Evolutionary conservation across 2,888 invertebrate species (phyloP).

Genomic region (Siphlonurus alternatus): DNA sequence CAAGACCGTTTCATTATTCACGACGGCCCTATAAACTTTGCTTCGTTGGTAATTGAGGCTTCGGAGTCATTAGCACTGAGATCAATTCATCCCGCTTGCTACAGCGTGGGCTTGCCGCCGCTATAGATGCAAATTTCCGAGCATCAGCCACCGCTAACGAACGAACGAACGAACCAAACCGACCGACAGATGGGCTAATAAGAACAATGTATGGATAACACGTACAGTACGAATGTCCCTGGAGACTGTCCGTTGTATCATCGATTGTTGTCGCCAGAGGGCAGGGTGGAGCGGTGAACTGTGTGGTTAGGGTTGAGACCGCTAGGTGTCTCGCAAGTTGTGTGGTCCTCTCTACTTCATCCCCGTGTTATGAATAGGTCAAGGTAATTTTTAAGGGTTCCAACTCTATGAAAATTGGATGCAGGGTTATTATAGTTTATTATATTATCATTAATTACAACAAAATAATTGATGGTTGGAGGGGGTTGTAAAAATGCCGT

Average conservation of each 20-base stretch:
- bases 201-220: background rate
- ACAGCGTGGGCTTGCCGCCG: background rate
- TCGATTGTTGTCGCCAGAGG: conserved; percentile 1
- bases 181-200: background rate
- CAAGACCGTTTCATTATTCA: background rate
- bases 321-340: background rate
- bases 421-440: background rate
- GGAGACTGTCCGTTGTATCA: background rate
- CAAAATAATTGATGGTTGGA: no score
- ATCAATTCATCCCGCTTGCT: conserved; percentile 2
- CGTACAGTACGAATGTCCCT: background rate
- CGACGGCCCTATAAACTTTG: background rate
- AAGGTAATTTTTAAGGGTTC: no score
- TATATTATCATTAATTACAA: background rate
- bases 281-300: background rate
- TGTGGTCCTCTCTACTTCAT: no score
- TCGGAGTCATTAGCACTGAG: background rate
- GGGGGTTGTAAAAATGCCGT: no score
- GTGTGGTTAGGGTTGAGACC: background rate
- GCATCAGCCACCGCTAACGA: no score
- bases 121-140: background rate
- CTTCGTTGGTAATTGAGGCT: background rate
- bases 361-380: no score
- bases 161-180: no score
- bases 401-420: no score